These are phyloP conservation scores for Huso huso DNA, from an alignment of 2,797 vertebrate species.

Conservation along the genomic window DNA sequence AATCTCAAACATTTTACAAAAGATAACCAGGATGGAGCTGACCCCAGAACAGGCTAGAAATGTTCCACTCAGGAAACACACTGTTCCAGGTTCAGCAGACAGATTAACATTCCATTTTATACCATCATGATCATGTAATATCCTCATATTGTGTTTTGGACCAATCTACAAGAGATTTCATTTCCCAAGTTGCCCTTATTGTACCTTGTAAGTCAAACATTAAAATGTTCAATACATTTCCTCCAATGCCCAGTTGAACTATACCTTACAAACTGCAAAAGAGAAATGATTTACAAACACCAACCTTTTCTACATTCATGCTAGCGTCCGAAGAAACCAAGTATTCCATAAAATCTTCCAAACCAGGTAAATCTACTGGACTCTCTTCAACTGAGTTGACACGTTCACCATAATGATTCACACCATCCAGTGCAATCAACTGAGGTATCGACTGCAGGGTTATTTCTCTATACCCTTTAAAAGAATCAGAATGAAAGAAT, in stretches of 20 bases:
- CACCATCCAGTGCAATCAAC: constrained; percentile 70
- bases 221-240: no score
- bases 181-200: no score
- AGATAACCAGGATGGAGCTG: no score
- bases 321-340: constrained; percentile 60
- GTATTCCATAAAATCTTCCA: constrained; percentile 70
- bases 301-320: constrained; percentile 53
- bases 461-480: constrained; percentile 75
- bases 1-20: no score
- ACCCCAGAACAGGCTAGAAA: no score
- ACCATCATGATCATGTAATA: no score
- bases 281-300: constrained; percentile 22
- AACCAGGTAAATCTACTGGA: constrained; percentile 56
- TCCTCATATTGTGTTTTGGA: no score
- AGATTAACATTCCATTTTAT: no score
- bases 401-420: constrained; percentile 62
- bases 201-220: no score
- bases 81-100: no score
- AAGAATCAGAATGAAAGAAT: constrained; percentile 6
- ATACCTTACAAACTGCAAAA: neutral
- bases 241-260: neutral
- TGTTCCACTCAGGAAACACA: no score
- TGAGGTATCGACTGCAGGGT: constrained; percentile 75
- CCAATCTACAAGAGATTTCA: no score
- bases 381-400: constrained; percentile 46